Evolutionary conservation across 2,797 vertebrate species (phyloP).

Genomic region (Trematomus bernacchii): DNA sequence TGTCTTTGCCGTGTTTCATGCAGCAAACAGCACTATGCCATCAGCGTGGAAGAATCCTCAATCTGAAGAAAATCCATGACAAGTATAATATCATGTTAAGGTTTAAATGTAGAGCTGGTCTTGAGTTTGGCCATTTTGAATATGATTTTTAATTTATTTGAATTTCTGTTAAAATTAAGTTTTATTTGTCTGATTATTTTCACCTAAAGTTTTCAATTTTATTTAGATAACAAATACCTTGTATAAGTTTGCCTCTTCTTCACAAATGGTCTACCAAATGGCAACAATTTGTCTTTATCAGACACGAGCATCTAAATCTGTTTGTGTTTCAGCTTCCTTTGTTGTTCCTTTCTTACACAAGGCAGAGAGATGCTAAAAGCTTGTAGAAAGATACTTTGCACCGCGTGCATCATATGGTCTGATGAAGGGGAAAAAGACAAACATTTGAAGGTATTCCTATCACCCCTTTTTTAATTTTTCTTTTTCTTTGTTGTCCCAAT

Average conservation of each 20-base stretch:
- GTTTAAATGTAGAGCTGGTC: slow-evolving; percentile 61
- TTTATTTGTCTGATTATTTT: slow-evolving; percentile 20
- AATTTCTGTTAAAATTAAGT: slow-evolving; percentile 12
- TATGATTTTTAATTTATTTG: slow-evolving; percentile 60
- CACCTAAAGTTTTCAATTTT: neutral
- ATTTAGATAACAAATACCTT: slow-evolving; percentile 15
- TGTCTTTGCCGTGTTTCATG: slow-evolving; percentile 21
- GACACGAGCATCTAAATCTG: slow-evolving; percentile 10
- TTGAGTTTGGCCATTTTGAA: slow-evolving; percentile 63
- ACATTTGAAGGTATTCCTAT: slow-evolving; percentile 32
- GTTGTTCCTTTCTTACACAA: slow-evolving; percentile 5
- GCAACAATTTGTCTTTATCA: neutral
- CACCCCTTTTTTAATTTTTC: slow-evolving; percentile 10
- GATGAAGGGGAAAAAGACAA: accelerated
- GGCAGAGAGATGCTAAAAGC: slow-evolving; percentile 11
- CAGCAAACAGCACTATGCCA: slow-evolving; percentile 10
- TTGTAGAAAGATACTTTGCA: slow-evolving; percentile 13
- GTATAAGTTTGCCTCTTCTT: slow-evolving; percentile 10
- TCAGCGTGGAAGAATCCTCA: slow-evolving; percentile 6
- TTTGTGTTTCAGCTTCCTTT: slow-evolving; percentile 10
- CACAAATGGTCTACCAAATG: neutral
- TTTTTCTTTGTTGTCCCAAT: slow-evolving; percentile 17
- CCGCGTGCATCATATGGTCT: slow-evolving; percentile 20
- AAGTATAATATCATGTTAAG: slow-evolving; percentile 14
- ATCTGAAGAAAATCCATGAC: slow-evolving; percentile 25